These are phyloP conservation scores for Sebastes cheni DNA, from an alignment of 2,797 vertebrate species.

Conservation along the genomic window DNA sequence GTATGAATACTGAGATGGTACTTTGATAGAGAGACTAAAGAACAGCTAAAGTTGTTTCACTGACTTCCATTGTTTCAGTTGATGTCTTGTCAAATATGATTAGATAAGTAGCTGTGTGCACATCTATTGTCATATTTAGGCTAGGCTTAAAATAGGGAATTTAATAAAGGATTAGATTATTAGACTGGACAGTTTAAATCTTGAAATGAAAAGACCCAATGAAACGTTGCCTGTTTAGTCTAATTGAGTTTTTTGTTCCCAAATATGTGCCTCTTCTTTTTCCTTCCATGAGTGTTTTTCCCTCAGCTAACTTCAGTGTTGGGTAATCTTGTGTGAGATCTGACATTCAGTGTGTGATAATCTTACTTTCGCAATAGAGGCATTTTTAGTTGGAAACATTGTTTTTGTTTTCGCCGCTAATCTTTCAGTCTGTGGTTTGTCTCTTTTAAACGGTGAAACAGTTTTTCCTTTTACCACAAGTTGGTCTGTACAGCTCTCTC, in stretches of 20 bases:
- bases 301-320: neutral
- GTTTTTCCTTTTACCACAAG: neutral
- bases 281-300: neutral
- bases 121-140: neutral
- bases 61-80: slow-evolving; percentile 5
- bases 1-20: slow-evolving; percentile 32
- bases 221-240: neutral
- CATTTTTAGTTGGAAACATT: neutral
- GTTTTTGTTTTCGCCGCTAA: slow-evolving; percentile 5
- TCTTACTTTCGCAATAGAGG: slow-evolving; percentile 7
- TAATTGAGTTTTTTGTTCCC: neutral
- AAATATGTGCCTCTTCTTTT: neutral
- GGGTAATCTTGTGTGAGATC: slow-evolving; percentile 22
- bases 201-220: neutral
- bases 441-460: neutral
- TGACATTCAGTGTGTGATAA: slow-evolving; percentile 13
- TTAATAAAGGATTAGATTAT: neutral
- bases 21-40: slow-evolving; percentile 25
- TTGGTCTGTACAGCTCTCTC: neutral
- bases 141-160: neutral
- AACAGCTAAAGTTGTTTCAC: neutral
- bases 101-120: neutral
- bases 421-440: neutral
- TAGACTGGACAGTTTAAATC: neutral
- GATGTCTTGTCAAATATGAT: slow-evolving; percentile 12